Evolutionary conservation across 2,797 vertebrate genomes (phyloP).

Genomic region (Oreonectes daqikongensis): DNA sequence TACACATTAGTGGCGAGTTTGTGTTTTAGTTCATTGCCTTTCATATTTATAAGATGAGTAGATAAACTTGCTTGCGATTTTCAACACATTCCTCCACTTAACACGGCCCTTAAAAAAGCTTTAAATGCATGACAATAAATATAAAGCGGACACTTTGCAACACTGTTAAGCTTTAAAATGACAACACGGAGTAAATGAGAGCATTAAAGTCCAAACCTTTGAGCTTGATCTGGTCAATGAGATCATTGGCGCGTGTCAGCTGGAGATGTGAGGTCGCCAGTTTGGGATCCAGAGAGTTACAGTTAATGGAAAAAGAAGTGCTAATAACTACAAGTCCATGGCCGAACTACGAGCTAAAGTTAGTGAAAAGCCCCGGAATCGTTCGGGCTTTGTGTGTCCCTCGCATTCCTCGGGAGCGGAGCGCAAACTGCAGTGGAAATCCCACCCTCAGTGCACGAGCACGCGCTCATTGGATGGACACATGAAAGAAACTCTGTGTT

Average conservation of each 20-base stretch:
- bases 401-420: slow-evolving; percentile 59
- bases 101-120: neutral
- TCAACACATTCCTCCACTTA: neutral
- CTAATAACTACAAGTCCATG: slow-evolving; percentile 49
- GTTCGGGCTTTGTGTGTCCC: slow-evolving; percentile 12
- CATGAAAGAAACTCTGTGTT: slow-evolving; percentile 63
- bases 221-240: slow-evolving; percentile 53
- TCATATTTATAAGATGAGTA: neutral
- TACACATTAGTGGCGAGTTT: neutral
- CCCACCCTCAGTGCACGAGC: slow-evolving; percentile 56
- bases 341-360: slow-evolving; percentile 22
- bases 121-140: neutral
- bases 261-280: slow-evolving; percentile 43
- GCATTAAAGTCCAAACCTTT: slow-evolving; percentile 61
- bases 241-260: slow-evolving; percentile 57
- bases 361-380: slow-evolving; percentile 3
- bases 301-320: neutral
- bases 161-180: neutral
- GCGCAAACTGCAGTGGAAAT: slow-evolving; percentile 56
- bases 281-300: slow-evolving; percentile 22
- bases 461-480: slow-evolving; percentile 62
- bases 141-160: neutral
- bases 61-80: neutral
- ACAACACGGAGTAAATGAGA: slow-evolving; percentile 15
- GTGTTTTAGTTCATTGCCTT: neutral